These are phyloP conservation scores for Drosophila bocqueti DNA, from an alignment of 1,140 invertebrate genomes.

Conservation along the genomic window DNA sequence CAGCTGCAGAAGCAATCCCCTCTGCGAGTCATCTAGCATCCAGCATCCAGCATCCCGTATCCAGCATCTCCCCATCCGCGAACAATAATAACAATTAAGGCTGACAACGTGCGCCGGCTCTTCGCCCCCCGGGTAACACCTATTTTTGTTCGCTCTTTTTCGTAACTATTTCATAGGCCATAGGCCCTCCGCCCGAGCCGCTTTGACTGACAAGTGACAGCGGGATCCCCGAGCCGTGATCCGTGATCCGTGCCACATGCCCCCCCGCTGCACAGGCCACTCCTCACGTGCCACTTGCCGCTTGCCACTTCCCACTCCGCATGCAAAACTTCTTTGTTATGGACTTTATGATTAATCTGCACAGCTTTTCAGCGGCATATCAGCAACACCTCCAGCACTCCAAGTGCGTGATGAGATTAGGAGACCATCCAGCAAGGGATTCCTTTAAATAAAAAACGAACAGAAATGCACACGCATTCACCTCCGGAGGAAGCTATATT, in stretches of 20 bases:
- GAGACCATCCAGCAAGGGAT: slow-evolving; percentile 26
- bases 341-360: slow-evolving; percentile 70
- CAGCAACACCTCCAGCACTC: slow-evolving; percentile 59
- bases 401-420: slow-evolving; percentile 45
- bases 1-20: slow-evolving; percentile 57
- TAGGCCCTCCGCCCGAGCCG: slow-evolving; percentile 34
- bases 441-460: slow-evolving; percentile 26
- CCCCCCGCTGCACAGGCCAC: slow-evolving; percentile 34
- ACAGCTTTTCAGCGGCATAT: slow-evolving; percentile 64
- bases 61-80: slow-evolving; percentile 28
- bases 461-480: slow-evolving; percentile 16
- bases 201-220: slow-evolving; percentile 70
- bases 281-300: slow-evolving; percentile 9
- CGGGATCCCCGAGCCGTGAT: slow-evolving; percentile 23
- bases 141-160: slow-evolving; percentile 54
- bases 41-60: slow-evolving; percentile 5
- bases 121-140: slow-evolving; percentile 53
- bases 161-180: slow-evolving; percentile 57
- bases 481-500: slow-evolving; percentile 10
- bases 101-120: slow-evolving; percentile 43
- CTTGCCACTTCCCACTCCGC: slow-evolving; percentile 18
- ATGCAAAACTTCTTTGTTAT: slow-evolving; percentile 67
- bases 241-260: slow-evolving; percentile 27
- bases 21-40: slow-evolving; percentile 24
- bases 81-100: slow-evolving; percentile 76